These are phyloP conservation scores for Drosophila burlai DNA, from an alignment of 1,140 invertebrate species.

Conservation along the genomic window DNA sequence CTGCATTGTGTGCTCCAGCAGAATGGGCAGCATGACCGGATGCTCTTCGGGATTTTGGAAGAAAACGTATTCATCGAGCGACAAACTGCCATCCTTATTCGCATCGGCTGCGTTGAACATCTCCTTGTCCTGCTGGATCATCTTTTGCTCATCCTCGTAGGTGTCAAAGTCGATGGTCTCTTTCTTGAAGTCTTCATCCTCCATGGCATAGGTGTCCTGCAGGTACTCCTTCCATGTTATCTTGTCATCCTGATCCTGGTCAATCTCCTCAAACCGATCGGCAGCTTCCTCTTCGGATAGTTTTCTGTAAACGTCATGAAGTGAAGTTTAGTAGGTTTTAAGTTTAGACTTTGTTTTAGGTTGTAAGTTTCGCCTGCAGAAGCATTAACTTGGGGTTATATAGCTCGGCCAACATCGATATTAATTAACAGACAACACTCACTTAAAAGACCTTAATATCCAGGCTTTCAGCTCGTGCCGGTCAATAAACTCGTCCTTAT, in stretches of 20 bases:
- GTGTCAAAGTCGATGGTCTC: slow-evolving; percentile 85
- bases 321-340: slow-evolving; percentile 7
- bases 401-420: slow-evolving; percentile 30
- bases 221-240: slow-evolving; percentile 96
- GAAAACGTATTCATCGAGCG: slow-evolving; percentile 92
- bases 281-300: slow-evolving; percentile 95
- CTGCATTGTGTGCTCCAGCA: slow-evolving; percentile 93
- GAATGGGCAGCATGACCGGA: slow-evolving; percentile 93
- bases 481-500: slow-evolving; percentile 90
- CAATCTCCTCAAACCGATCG: slow-evolving; percentile 94
- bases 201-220: slow-evolving; percentile 91
- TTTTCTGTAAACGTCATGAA: slow-evolving; percentile 87
- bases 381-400: slow-evolving; percentile 25
- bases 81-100: slow-evolving; percentile 92
- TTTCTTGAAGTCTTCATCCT: slow-evolving; percentile 86
- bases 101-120: slow-evolving; percentile 95
- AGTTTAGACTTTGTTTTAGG: not conserved
- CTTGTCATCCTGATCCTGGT: slow-evolving; percentile 92
- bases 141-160: slow-evolving; percentile 86
- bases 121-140: slow-evolving; percentile 92
- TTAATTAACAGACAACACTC: slow-evolving; percentile 85
- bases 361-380: slow-evolving; percentile 25
- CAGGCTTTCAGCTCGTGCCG: slow-evolving; percentile 94
- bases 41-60: slow-evolving; percentile 98
- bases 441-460: slow-evolving; percentile 97